phyloP scores from a whole-genome alignment of 2,888 invertebrate genomes.

The Margaritifera margaritifera region DNA sequence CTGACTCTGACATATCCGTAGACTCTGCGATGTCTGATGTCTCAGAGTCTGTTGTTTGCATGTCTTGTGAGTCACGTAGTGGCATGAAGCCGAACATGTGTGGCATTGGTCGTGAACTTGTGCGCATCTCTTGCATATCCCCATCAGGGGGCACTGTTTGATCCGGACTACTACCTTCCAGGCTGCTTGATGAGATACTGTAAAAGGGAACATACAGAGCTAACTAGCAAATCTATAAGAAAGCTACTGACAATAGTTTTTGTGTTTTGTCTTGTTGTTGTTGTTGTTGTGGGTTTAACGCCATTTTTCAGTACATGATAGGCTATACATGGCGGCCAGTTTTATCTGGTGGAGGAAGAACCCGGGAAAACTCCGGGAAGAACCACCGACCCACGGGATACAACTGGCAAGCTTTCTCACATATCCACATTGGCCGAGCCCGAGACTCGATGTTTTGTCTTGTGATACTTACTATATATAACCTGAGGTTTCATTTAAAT shows the following conservation, averaged over 20 bases:
- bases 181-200: conserved; percentile 53
- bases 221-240: no score
- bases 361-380: no score
- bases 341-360: no score
- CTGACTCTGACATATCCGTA: conserved; percentile 54
- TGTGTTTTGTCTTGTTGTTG: background rate
- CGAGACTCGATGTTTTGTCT: background rate
- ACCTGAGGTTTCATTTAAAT: background rate
- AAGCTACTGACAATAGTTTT: no score
- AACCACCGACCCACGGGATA: no score
- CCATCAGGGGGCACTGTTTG: conserved; percentile 40
- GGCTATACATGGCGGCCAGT: no score
- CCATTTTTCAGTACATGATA: no score
- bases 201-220: background rate
- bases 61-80: conserved; percentile 53
- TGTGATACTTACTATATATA: background rate
- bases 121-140: conserved; percentile 26
- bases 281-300: no score
- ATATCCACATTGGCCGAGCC: no score
- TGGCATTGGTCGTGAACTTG: conserved; percentile 31
- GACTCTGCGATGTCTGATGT: conserved; percentile 59
- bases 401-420: no score
- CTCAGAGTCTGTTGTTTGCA: conserved; percentile 65
- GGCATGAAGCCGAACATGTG: conserved; percentile 59
- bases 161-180: conserved; percentile 53